Conservation (phyloP, 2,888 invertebrate genomes). For the Sinhomidia bicolor region DNA sequence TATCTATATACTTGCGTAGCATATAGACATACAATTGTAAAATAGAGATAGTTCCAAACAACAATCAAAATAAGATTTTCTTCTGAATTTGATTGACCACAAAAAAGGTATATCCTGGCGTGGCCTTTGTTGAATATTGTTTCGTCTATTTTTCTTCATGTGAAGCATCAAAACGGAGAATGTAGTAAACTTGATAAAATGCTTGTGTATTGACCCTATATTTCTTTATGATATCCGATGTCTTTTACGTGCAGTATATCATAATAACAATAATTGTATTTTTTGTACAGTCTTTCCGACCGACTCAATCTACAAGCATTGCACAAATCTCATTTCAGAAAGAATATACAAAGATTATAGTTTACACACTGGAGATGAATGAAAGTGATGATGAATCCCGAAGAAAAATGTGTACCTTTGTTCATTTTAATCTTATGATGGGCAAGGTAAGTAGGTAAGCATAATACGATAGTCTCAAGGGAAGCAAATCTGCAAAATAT, state of each 20-base stretch:
- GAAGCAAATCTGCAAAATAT: too few species aligned
- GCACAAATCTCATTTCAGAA: neutral
- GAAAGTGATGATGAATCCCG: neutral
- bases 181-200: too few species aligned
- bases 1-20: neutral
- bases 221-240: too few species aligned
- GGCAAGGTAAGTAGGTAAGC: neutral
- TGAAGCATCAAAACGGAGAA: too few species aligned
- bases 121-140: neutral
- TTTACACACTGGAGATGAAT: neutral
- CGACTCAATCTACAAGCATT: neutral
- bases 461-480: too few species aligned
- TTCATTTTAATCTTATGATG: neutral
- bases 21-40: neutral
- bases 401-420: neutral
- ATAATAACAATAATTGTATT: neutral
- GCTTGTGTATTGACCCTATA: too few species aligned
- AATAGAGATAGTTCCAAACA: conserved; percentile 6
- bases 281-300: neutral
- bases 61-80: too few species aligned
- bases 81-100: conserved; percentile 22
- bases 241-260: too few species aligned
- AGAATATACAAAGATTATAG: neutral
- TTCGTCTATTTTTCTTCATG: neutral
- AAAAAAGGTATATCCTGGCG: neutral